Percentiles rank a stretch among this genome's conserved stretches.
Conservation (phyloP, 1,140 invertebrate species). For the Rhopalosiphum padi region DNA sequence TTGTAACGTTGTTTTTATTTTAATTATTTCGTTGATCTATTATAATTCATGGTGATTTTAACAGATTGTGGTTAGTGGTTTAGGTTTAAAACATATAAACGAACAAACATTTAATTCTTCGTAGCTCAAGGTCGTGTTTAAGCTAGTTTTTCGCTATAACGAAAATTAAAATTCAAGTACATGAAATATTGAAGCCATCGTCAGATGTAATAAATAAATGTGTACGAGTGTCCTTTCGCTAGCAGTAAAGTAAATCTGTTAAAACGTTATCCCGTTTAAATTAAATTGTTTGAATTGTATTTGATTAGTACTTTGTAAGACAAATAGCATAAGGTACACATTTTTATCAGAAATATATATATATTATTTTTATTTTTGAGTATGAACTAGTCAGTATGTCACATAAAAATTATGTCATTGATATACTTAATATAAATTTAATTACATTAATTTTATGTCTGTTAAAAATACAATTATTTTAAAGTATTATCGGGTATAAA, state of each 20-base stretch:
- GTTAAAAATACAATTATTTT: neutral
- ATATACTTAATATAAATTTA: neutral
- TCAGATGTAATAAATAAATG: neutral
- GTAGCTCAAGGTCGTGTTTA: neutral
- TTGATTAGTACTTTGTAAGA: neutral
- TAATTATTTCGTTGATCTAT: neutral
- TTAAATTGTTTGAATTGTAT: neutral
- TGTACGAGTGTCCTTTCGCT: neutral
- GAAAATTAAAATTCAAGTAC: neutral
- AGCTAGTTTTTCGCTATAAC: neutral
- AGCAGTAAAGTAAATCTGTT: neutral
- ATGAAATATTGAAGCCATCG: neutral
- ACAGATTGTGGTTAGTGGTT: neutral
- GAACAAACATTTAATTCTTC: neutral
- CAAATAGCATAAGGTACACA: neutral
- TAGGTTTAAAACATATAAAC: neutral
- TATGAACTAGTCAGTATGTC: neutral
- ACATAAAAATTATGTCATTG: neutral
- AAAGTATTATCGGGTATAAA: too few relatives aligned
- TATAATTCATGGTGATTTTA: neutral
- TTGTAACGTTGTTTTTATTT: neutral
- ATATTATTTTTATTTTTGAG: neutral
- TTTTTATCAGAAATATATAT: neutral
- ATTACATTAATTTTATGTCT: neutral
- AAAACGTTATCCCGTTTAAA: neutral